phyloP scores from a whole-genome alignment of 2,797 vertebrate species.

The Crenuchus spilurus region DNA sequence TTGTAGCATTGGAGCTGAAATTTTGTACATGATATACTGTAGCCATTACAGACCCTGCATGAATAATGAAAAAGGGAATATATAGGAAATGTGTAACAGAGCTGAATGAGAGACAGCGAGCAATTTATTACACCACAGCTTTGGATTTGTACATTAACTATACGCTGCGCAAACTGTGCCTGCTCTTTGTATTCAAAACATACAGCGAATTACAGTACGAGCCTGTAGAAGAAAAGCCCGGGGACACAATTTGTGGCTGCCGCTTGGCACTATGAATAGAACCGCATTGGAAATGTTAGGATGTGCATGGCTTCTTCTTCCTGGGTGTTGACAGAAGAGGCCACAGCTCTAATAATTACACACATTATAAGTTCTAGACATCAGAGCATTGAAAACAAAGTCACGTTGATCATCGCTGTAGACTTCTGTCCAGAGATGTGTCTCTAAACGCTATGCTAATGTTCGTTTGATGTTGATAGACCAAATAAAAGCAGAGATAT shows the following conservation, averaged over 20 bases:
- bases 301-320: not conserved
- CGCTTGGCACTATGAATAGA: not conserved
- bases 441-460: too few species aligned
- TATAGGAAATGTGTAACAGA: constrained; percentile 50
- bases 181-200: constrained; percentile 31
- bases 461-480: too few species aligned
- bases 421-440: too few species aligned
- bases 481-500: too few species aligned
- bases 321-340: not conserved
- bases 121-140: constrained; percentile 46
- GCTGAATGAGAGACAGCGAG: constrained; percentile 47
- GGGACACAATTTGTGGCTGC: not conserved
- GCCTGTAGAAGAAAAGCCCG: not conserved
- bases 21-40: constrained; percentile 39
- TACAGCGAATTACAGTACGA: constrained; percentile 5
- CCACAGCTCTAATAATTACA: too few species aligned
- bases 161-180: constrained; percentile 14
- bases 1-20: not conserved
- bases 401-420: too few species aligned
- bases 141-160: constrained; percentile 37
- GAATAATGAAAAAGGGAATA: constrained; percentile 52
- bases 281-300: not conserved
- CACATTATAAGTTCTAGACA: too few species aligned
- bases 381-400: too few species aligned
- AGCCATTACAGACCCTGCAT: constrained; percentile 45